Evolutionary conservation across 2,888 invertebrate species (phyloP), one percentile per base, ranked within the genome.

Genomic region (Epicampocera succincta): DNA sequence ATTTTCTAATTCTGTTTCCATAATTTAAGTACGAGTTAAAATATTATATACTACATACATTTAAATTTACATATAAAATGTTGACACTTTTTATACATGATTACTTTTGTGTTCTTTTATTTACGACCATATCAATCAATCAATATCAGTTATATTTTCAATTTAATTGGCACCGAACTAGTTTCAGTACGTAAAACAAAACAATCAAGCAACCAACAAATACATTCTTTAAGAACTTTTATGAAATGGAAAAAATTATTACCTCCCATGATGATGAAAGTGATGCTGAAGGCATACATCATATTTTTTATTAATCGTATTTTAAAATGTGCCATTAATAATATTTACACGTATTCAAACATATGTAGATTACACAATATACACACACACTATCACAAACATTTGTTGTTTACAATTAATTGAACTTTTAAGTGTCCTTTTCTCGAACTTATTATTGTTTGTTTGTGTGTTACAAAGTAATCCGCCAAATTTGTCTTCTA

Each of bases 291-390:
- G 25, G 60, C 29, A 40, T 17, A 38, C 42, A 66, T 40, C 3
- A 56, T 33, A 61, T 21, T 40, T n/a, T 69, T 61, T 61, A 54
- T 46, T 46, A 61, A 60, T 38, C 58, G 19, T 75, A 72, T 76
- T 75, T 80, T 58, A 48, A 68, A 80, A 78, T 77, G 82, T 82
- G 82, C 82, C 82, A 82, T 82, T 80, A 60, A 63, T 60, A 74
- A 78, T 50, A 13, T 60, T 71, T 61, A 66, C 29, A 44, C 40
- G 29, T 63, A 52, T 68, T 79, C 68, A 56, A 33, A 33, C 33
- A 71, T n/a, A n/a, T n/a, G n/a, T 44, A 63, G 56, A 58, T 25
- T 44, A n/a, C 25, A 44, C 60, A 56, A 9, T n/a, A 65, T 40
- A 25, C 3, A 21, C 44, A 50, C 44, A 44, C n/a, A n/a, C n/a